phyloP scores from a whole-genome alignment of 2,113 vertebrate species.

The Podarcis cretensis region DNA sequence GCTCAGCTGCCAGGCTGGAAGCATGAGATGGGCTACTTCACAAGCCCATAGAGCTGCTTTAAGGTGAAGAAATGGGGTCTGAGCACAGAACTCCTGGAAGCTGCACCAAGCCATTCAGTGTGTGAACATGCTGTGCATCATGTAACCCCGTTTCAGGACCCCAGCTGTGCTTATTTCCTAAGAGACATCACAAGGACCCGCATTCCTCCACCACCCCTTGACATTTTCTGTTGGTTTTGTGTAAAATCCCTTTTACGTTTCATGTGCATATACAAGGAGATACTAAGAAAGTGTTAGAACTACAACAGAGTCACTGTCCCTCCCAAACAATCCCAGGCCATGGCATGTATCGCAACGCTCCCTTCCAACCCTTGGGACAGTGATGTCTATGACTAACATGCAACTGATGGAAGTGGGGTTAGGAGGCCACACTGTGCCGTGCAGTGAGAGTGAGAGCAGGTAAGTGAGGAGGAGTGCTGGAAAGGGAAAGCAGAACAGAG shows the following conservation, averaged over 20 bases:
- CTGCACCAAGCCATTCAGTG: neutral
- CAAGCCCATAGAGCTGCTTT: fast-evolving
- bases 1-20: neutral
- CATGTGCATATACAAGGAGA: neutral
- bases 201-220: neutral
- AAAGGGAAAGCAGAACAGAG: slow-evolving; percentile 50
- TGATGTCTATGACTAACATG: slow-evolving; percentile 44
- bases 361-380: slow-evolving; percentile 3
- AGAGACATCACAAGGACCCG: neutral
- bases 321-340: neutral
- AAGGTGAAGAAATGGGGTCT: neutral
- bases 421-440: slow-evolving; percentile 37
- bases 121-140: neutral
- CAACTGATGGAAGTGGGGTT: slow-evolving; percentile 49
- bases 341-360: neutral
- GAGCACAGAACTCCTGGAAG: neutral
- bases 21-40: neutral
- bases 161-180: neutral
- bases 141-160: neutral
- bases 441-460: slow-evolving; percentile 55
- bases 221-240: neutral
- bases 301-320: neutral
- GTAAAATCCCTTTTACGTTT: neutral
- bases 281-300: neutral
- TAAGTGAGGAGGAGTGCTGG: slow-evolving; percentile 34